phyloP scores from a whole-genome alignment of 2,888 invertebrate genomes.

The Hanleya hanleyi region DNA sequence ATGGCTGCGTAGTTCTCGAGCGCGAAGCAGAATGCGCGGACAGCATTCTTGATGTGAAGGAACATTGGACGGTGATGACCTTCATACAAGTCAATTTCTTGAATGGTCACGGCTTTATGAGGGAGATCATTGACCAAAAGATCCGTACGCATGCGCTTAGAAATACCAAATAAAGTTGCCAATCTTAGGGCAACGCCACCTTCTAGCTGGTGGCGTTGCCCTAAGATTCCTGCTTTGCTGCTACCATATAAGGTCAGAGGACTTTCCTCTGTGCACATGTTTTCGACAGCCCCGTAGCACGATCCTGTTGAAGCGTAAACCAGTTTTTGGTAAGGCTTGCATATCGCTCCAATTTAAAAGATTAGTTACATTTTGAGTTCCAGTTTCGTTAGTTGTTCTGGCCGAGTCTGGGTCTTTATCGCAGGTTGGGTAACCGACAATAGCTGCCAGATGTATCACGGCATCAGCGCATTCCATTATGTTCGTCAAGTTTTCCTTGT shows the following conservation, averaged over 20 bases:
- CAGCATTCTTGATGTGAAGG: slow-evolving; percentile 70
- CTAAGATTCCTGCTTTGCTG: slow-evolving; percentile 70
- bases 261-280: slow-evolving; percentile 69
- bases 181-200: slow-evolving; percentile 68
- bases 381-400: slow-evolving; percentile 61
- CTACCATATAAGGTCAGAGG: slow-evolving; percentile 71
- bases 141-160: slow-evolving; percentile 70
- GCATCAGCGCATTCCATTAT: slow-evolving; percentile 52
- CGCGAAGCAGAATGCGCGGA: slow-evolving; percentile 69
- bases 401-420: slow-evolving; percentile 68
- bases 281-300: slow-evolving; percentile 71
- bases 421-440: slow-evolving; percentile 73
- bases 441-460: slow-evolving; percentile 71
- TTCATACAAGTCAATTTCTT: slow-evolving; percentile 69
- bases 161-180: slow-evolving; percentile 71
- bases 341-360: too few species aligned
- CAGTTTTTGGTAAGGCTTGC: slow-evolving; percentile 61
- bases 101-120: slow-evolving; percentile 60
- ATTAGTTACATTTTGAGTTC: slow-evolving; percentile 59
- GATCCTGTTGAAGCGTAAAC: slow-evolving; percentile 70
- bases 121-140: slow-evolving; percentile 70
- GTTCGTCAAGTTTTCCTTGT: slow-evolving; percentile 49
- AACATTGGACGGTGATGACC: slow-evolving; percentile 70
- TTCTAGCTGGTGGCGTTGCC: slow-evolving; percentile 59
- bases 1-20: slow-evolving; percentile 63